Evolutionary conservation across 2,888 invertebrate genomes (phyloP).

Genomic region (Caenorhabditis afra): DNA sequence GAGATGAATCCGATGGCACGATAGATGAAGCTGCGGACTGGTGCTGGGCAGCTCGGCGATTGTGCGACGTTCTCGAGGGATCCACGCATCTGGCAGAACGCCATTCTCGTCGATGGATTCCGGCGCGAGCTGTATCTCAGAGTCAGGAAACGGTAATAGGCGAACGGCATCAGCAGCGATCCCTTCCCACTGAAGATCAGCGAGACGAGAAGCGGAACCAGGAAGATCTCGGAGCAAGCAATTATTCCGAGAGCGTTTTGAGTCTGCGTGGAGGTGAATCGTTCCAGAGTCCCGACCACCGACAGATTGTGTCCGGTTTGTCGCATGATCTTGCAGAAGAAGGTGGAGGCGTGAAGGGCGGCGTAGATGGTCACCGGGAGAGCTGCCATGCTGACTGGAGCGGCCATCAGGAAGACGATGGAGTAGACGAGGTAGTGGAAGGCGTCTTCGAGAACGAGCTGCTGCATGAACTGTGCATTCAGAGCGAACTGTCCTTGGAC

Average conservation of each 20-base stretch:
- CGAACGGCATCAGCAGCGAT: constrained; percentile 92
- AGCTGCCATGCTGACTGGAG: constrained; percentile 91
- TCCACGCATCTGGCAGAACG: constrained; percentile 91
- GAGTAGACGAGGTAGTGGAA: constrained; percentile 97
- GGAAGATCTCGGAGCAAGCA: constrained; percentile 91
- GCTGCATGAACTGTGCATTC: constrained; percentile 88
- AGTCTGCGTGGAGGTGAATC: constrained; percentile 66
- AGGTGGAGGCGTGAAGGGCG: constrained; percentile 92
- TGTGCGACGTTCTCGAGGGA: constrained; percentile 86
- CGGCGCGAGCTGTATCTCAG: constrained; percentile 93
- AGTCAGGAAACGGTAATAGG: constrained; percentile 96
- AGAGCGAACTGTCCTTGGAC: constrained; percentile 86
- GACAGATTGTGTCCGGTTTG: constrained; percentile 55
- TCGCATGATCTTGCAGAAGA: constrained; percentile 85
- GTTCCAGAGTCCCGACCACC: constrained; percentile 53
- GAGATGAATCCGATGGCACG: constrained; percentile 86
- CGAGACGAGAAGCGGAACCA: constrained; percentile 84
- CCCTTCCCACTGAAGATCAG: constrained; percentile 90
- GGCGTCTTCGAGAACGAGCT: constrained; percentile 89
- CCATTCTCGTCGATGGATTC: constrained; percentile 86
- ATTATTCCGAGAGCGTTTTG: constrained; percentile 85
- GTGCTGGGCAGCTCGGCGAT: constrained; percentile 86
- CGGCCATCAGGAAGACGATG: constrained; percentile 92
- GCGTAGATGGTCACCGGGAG: constrained; percentile 94
- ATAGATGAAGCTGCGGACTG: constrained; percentile 84